Conservation (phyloP, 2,113 vertebrate species). For the Nyctibius bracteatus region DNA sequence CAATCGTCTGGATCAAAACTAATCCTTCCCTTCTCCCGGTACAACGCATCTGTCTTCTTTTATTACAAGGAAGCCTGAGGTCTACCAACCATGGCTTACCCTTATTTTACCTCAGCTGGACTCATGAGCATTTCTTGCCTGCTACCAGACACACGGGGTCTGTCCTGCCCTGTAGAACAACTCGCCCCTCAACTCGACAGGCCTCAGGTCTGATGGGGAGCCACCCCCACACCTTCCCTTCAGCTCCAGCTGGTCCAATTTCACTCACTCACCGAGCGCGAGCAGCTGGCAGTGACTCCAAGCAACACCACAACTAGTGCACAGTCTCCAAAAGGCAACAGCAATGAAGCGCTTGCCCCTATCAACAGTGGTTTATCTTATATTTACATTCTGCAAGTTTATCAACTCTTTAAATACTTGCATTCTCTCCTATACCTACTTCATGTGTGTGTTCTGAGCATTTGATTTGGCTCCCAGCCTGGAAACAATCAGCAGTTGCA, state of each 20-base stretch:
- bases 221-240: neutral
- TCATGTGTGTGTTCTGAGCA: neutral
- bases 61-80: neutral
- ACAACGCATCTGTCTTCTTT: neutral
- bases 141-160: neutral
- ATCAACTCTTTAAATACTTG: neutral
- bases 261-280: neutral
- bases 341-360: rapidly evolving
- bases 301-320: neutral
- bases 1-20: too few relatives aligned
- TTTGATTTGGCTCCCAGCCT: neutral
- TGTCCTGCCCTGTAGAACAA: neutral
- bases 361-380: neutral
- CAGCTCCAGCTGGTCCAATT: neutral
- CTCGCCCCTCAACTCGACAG: neutral
- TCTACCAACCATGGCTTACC: neutral
- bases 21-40: neutral
- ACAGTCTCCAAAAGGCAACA: neutral
- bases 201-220: rapidly evolving
- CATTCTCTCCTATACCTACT: neutral
- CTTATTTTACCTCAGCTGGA: neutral
- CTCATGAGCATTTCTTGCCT: neutral
- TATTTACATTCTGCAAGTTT: neutral
- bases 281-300: neutral
- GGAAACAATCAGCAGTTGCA: neutral